These are phyloP conservation scores for Leucopternis melanops DNA, from an alignment of 2,113 vertebrate species.

Conservation along the genomic window DNA sequence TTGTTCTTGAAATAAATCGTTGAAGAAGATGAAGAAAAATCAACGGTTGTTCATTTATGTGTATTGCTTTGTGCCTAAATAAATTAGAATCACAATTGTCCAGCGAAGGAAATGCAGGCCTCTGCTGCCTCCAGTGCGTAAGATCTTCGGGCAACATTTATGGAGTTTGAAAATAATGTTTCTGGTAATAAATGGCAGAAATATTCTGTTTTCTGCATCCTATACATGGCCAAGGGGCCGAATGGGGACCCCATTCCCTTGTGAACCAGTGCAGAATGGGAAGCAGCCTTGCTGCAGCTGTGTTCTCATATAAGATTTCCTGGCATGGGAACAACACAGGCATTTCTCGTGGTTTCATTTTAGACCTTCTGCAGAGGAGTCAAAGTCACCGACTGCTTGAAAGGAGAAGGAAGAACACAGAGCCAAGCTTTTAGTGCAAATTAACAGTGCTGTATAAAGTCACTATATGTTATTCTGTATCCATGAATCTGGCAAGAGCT, in stretches of 20 bases:
- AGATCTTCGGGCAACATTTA: slow-evolving; percentile 66
- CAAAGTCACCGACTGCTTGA: background rate
- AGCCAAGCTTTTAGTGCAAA: background rate
- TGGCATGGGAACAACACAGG: background rate
- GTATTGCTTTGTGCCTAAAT: slow-evolving; percentile 61
- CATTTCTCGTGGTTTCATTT: background rate
- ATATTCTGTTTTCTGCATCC: too few species aligned
- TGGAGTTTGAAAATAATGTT: slow-evolving; percentile 74
- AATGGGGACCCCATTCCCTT: background rate
- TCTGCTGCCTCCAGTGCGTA: slow-evolving; percentile 54
- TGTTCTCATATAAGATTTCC: background rate
- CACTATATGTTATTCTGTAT: background rate
- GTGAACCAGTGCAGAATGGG: background rate
- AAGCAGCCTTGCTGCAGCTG: background rate
- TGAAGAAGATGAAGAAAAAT: slow-evolving; percentile 31
- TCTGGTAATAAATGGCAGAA: slow-evolving; percentile 78
- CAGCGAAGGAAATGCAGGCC: slow-evolving; percentile 43
- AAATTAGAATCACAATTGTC: slow-evolving; percentile 72
- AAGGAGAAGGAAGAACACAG: background rate
- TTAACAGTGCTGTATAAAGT: background rate
- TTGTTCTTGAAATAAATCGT: slow-evolving; percentile 17
- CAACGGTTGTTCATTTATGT: slow-evolving; percentile 36
- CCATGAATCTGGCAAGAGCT: background rate
- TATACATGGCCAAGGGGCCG: background rate
- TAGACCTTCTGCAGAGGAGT: background rate